phyloP scores from a whole-genome alignment of 92 coral and sea anemone genomes.

The Umimayanthus chanpuru region DNA sequence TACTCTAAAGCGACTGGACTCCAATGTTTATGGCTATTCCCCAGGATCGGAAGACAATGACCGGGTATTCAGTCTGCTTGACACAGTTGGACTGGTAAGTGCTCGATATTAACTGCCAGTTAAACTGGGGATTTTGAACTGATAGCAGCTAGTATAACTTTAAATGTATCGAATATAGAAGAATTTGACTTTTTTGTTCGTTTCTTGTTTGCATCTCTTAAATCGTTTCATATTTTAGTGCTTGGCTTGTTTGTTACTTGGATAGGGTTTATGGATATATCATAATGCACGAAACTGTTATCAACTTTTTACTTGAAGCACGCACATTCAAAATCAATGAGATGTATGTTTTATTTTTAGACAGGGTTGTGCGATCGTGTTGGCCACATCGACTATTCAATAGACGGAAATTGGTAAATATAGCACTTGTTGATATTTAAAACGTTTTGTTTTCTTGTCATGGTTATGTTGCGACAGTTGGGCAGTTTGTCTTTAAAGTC shows the following conservation, averaged over 20 bases:
- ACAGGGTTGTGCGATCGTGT: conserved; percentile 65
- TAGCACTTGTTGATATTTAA: background rate
- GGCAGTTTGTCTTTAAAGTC: too few species aligned
- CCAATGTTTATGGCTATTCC: background rate
- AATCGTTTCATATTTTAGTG: too few species aligned
- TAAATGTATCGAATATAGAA: too few species aligned
- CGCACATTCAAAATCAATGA: background rate
- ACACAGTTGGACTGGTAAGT: conserved; percentile 81
- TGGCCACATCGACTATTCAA: conserved; percentile 77
- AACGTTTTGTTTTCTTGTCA: background rate
- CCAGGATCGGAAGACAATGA: conserved; percentile 62
- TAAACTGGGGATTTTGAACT: too few species aligned
- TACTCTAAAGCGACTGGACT: background rate
- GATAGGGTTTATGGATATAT: too few species aligned
- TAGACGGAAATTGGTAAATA: conserved; percentile 86
- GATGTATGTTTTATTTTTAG: conserved; percentile 8
- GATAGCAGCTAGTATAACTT: too few species aligned
- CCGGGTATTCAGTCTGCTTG: conserved; percentile 63
- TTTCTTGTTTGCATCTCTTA: too few species aligned
- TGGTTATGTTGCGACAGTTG: background rate
- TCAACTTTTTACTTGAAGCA: too few species aligned
- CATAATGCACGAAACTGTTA: too few species aligned
- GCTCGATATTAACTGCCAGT: too few species aligned
- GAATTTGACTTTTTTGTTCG: too few species aligned
- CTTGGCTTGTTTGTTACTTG: too few species aligned